Conservation (phyloP, 2,888 invertebrate species). For the Oscheius sp. region DNA sequence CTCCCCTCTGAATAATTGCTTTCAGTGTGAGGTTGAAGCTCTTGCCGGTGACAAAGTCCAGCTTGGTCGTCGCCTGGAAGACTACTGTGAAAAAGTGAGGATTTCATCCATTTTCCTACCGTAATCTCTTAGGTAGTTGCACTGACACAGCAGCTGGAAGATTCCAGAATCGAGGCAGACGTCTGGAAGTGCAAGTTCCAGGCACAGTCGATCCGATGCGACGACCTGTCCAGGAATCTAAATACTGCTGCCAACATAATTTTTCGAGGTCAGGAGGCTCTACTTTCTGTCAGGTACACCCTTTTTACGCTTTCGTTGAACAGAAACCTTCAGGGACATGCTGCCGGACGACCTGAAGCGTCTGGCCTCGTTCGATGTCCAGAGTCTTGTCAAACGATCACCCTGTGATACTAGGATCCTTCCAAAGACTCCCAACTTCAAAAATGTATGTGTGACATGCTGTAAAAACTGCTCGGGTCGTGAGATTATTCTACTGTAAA, state of each 20-base stretch:
- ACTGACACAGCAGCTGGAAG: constrained; percentile 91
- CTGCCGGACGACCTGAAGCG: constrained; percentile 10
- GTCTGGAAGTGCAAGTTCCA: constrained; percentile 96
- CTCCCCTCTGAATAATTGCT: no score
- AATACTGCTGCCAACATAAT: constrained; percentile 3
- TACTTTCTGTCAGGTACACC: constrained; percentile 5
- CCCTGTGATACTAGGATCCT: constrained; percentile 56
- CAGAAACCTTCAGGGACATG: neutral
- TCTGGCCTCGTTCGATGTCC: constrained; percentile 39
- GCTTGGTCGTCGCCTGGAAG: constrained; percentile 85
- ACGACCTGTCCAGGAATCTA: constrained; percentile 41
- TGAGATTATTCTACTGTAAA: constrained; percentile 54
- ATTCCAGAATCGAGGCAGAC: constrained; percentile 91
- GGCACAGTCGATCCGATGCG: constrained; percentile 76
- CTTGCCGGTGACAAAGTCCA: constrained; percentile 91
- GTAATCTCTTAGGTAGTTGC: constrained; percentile 42
- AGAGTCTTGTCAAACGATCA: constrained; percentile 48
- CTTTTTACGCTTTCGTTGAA: no score
- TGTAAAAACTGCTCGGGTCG: constrained; percentile 60
- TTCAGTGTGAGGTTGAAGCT: constrained; percentile 85
- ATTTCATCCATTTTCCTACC: no score
- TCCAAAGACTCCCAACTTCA: constrained; percentile 42
- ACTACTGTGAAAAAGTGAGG: constrained; percentile 84
- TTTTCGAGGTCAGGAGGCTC: constrained; percentile 8
- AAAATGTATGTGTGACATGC: constrained; percentile 62